phyloP scores from a whole-genome alignment of 2,113 vertebrate genomes.

The Phoxinus phoxinus region DNA sequence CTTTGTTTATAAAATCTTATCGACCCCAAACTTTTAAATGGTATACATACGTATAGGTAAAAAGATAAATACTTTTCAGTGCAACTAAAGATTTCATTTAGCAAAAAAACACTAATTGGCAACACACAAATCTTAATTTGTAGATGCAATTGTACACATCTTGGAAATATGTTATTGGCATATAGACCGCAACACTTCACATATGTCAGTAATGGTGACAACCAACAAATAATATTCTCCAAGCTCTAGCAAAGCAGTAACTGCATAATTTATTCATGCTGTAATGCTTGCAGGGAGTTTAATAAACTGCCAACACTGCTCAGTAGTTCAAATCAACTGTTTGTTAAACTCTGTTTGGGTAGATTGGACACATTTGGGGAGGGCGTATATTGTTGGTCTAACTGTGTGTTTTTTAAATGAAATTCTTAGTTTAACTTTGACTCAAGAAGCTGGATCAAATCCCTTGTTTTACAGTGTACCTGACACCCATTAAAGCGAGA shows the following conservation, averaged over 20 bases:
- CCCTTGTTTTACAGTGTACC: neutral
- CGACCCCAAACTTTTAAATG: neutral
- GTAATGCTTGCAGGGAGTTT: neutral
- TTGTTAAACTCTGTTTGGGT: neutral
- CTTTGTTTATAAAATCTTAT: neutral
- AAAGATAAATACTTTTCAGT: neutral
- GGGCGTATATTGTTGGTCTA: neutral
- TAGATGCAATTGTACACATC: neutral
- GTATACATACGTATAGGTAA: no score
- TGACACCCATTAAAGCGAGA: neutral
- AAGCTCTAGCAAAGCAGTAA: conserved; percentile 1
- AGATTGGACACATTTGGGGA: neutral
- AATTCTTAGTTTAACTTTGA: neutral
- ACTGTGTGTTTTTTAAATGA: neutral
- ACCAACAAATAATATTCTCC: conserved; percentile 2
- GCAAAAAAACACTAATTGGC: neutral
- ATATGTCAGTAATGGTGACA: neutral
- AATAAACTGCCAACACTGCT: neutral
- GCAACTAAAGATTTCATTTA: neutral
- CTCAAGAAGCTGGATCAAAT: neutral
- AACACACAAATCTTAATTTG: neutral
- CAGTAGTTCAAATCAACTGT: neutral
- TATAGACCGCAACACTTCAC: neutral
- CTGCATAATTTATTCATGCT: neutral
- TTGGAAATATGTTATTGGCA: neutral